These are phyloP conservation scores for Ptychochromis oligacanthus DNA, from an alignment of 2,113 vertebrate species.

Conservation along the genomic window DNA sequence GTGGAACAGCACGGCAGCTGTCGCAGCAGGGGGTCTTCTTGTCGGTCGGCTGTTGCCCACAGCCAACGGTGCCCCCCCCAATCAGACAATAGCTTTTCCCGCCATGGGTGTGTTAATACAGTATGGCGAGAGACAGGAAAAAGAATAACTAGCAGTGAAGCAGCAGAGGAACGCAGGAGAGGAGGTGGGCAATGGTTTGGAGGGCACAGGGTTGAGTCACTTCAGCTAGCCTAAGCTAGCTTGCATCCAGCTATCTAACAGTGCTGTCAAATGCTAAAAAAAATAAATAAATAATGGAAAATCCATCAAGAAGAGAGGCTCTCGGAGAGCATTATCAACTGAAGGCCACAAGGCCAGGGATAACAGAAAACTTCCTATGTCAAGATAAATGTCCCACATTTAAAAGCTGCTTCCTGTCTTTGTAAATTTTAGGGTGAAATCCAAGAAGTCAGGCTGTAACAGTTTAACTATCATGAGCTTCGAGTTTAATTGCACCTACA, in stretches of 20 bases:
- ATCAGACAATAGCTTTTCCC: slow-evolving; percentile 70
- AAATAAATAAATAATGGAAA: not conserved
- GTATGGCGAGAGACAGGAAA: slow-evolving; percentile 24
- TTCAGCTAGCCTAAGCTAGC: not conserved
- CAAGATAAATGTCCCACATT: slow-evolving; percentile 18
- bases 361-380: not conserved
- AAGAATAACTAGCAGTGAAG: slow-evolving; percentile 6
- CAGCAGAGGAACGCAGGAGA: not conserved
- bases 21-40: slow-evolving; percentile 43
- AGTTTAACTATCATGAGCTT: not conserved
- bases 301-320: not conserved
- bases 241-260: not conserved
- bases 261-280: not conserved
- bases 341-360: not conserved
- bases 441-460: not conserved
- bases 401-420: not conserved
- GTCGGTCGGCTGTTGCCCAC: slow-evolving; percentile 56
- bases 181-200: not conserved
- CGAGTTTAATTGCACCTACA: not conserved
- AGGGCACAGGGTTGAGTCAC: not conserved
- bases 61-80: slow-evolving; percentile 22
- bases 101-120: slow-evolving; percentile 48
- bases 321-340: not conserved
- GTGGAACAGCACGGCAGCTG: slow-evolving; percentile 60
- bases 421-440: not conserved